Evolutionary conservation across 2,888 invertebrate genomes (phyloP).

Genomic region (Coenonympha arcania): DNA sequence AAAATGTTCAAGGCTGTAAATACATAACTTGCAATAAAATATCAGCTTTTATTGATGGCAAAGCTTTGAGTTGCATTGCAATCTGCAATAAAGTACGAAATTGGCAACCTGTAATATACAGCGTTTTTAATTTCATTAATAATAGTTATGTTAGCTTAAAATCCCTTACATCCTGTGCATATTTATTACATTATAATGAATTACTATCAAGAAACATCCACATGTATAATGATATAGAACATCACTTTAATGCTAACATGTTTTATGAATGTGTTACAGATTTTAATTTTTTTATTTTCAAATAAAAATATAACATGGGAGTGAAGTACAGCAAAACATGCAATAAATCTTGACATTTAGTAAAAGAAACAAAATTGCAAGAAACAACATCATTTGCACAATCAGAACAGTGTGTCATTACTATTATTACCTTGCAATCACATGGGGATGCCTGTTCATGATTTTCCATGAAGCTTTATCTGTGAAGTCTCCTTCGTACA

Average conservation of each 20-base stretch:
- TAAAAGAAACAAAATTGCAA: constrained; percentile 16
- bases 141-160: too few species aligned
- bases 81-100: too few species aligned
- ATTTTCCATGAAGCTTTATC: constrained; percentile 64
- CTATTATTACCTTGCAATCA: constrained; percentile 73
- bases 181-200: background rate
- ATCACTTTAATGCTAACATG: constrained; percentile 2
- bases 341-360: constrained; percentile 12
- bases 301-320: constrained; percentile 12
- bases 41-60: too few species aligned
- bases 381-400: constrained; percentile 3
- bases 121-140: too few species aligned
- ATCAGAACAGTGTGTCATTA: background rate
- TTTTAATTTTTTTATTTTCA: constrained; percentile 5
- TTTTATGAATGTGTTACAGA: constrained; percentile 11
- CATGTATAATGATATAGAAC: background rate
- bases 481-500: constrained; percentile 64
- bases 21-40: too few species aligned
- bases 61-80: too few species aligned
- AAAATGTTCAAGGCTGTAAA: too few species aligned
- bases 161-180: too few species aligned
- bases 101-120: too few species aligned
- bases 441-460: constrained; percentile 67
- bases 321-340: constrained; percentile 16
- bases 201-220: background rate